A percentile compares a stretch with the other conserved stretches of the same genome.
Evolutionary conservation across 92 coral and sea anemone species (phyloP).

Genomic region (Porites evermanni): DNA sequence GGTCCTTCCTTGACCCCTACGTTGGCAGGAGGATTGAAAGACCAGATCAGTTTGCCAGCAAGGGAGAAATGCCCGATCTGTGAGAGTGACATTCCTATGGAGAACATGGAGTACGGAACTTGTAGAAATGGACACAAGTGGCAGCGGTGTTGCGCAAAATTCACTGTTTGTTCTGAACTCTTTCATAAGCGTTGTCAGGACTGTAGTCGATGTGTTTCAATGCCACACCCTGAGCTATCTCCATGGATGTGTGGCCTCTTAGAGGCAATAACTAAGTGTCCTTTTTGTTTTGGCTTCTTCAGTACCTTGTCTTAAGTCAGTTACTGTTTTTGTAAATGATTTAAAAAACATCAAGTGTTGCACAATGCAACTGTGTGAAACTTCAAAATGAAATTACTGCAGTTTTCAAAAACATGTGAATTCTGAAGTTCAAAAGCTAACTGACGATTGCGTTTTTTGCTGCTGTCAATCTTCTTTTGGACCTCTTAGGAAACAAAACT

Average conservation of each 20-base stretch:
- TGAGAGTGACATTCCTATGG: conserved; percentile 42
- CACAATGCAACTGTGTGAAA: no score
- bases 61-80: conserved; percentile 57
- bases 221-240: conserved; percentile 29
- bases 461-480: no score
- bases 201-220: conserved; percentile 50
- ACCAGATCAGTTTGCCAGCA: neutral
- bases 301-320: neutral
- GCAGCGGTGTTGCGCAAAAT: conserved; percentile 58
- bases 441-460: no score
- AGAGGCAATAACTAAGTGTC: conserved; percentile 30
- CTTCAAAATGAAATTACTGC: no score
- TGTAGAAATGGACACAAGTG: conserved; percentile 60
- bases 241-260: conserved; percentile 29
- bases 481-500: no score
- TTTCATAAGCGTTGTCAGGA: conserved; percentile 59
- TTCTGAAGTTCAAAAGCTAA: no score
- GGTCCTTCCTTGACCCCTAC: neutral
- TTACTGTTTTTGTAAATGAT: no score
- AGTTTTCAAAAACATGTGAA: no score
- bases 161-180: conserved; percentile 40
- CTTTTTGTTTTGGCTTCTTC: conserved; percentile 63
- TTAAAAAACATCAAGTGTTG: no score
- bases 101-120: conserved; percentile 37
- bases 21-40: neutral